Conservation (phyloP, 2,113 vertebrate genomes). For the Pogonocichla stellata region DNA sequence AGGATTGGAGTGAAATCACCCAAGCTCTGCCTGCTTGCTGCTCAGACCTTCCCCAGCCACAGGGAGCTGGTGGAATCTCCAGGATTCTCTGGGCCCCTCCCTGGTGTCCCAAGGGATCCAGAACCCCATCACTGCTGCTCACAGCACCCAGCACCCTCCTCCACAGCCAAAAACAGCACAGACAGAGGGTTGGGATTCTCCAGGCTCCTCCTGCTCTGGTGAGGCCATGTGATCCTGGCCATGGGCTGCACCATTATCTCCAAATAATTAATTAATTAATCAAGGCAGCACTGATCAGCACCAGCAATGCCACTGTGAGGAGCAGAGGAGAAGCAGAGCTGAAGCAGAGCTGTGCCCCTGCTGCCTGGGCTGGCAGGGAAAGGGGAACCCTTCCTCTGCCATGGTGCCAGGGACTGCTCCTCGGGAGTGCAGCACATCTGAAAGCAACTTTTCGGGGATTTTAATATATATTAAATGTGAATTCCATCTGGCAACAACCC, state of each 20-base stretch:
- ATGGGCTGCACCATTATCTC: fast-evolving
- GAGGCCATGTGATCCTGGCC: not conserved
- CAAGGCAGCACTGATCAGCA: not conserved
- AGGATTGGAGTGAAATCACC: not conserved
- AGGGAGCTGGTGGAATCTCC: not conserved
- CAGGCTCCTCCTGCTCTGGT: not conserved
- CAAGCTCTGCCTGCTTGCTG: not conserved
- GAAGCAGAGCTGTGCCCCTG: not conserved
- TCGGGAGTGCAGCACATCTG: not conserved
- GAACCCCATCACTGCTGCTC: not conserved
- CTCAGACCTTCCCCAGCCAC: not conserved
- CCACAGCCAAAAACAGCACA: not conserved
- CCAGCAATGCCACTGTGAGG: fast-evolving
- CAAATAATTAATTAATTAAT: not conserved
- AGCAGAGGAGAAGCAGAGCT: not conserved
- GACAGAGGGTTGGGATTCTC: fast-evolving
- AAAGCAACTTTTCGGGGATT: not conserved
- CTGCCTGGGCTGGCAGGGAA: not conserved
- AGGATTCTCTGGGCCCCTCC: not conserved
- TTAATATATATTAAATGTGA: not conserved
- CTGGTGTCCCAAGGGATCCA: not conserved
- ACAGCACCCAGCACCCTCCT: fast-evolving
- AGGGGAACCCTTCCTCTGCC: not conserved
- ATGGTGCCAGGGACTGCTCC: not conserved
- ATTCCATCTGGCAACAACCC: not conserved